Conservation (phyloP, 2,113 vertebrate genomes). For the Sturnira hondurensis region DNA sequence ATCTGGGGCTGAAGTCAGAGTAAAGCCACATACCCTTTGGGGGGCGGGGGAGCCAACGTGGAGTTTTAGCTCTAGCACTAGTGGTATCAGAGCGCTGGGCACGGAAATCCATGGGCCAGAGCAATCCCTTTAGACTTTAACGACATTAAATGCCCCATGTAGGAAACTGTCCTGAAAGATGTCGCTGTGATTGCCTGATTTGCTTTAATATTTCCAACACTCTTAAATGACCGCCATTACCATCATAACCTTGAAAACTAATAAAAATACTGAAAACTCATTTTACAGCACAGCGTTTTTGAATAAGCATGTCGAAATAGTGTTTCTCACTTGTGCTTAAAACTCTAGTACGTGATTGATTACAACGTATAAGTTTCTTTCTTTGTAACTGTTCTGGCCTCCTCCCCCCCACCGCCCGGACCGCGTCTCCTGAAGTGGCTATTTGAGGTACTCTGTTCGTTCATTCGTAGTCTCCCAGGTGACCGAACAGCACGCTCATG, state of each 20-base stretch:
- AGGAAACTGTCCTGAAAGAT: background rate
- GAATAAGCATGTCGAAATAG: background rate
- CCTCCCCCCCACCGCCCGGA: background rate
- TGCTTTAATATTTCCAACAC: background rate
- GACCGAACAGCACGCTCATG: background rate
- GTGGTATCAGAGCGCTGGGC: background rate
- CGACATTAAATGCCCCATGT: background rate
- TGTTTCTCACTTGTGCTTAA: background rate
- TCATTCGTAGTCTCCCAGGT: background rate
- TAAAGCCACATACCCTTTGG: background rate
- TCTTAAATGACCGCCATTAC: background rate
- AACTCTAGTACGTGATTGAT: background rate
- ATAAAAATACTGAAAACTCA: background rate
- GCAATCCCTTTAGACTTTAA: background rate
- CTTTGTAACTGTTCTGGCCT: background rate
- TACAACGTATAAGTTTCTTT: background rate
- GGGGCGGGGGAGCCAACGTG: background rate
- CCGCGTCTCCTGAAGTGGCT: background rate
- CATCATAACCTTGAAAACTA: background rate
- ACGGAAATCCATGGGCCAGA: background rate
- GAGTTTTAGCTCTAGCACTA: background rate
- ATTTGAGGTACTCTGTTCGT: background rate
- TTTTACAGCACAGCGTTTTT: background rate
- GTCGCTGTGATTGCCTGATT: background rate
- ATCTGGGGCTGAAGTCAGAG: slow-evolving; percentile 12